Percentiles rank a stretch among this genome's conserved stretches.
Evolutionary conservation across 2,888 invertebrate species (phyloP).

Genomic region (Drosophila ustulata): DNA sequence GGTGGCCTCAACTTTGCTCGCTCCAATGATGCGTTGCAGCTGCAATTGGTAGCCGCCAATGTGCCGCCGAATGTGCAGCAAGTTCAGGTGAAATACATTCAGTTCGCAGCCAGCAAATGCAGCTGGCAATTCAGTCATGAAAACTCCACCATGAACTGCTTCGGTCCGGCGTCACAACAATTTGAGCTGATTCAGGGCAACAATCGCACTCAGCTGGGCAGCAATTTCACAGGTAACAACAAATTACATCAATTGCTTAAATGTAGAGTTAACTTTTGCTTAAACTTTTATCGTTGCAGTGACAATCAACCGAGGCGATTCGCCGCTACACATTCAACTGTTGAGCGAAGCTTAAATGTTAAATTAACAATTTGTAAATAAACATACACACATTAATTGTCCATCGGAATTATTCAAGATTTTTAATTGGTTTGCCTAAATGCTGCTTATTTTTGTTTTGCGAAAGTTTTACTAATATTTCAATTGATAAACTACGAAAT

Average conservation of each 20-base stretch:
- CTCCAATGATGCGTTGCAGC: constrained; percentile 19
- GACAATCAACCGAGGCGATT: constrained; percentile 31
- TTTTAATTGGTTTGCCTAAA: constrained; percentile 21
- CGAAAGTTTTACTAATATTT: constrained; percentile 1
- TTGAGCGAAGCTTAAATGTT: constrained; percentile 2
- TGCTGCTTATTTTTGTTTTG: constrained; percentile 1
- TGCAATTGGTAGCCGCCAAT: constrained; percentile 20
- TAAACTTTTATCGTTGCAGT: constrained; percentile 32
- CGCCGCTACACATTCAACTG: constrained; percentile 35
- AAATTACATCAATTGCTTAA: neutral
- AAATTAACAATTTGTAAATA: constrained; percentile 3
- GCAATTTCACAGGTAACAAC: constrained; percentile 47
- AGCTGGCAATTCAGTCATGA: constrained; percentile 28
- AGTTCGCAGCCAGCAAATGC: constrained; percentile 48
- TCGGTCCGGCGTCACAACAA: neutral
- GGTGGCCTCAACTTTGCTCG: constrained; percentile 86
- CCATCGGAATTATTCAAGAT: constrained; percentile 9
- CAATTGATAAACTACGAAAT: constrained; percentile 9
- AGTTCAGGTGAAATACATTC: constrained; percentile 46
- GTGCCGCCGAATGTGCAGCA: constrained; percentile 53
- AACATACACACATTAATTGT: neutral
- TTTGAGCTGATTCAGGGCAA: constrained; percentile 47
- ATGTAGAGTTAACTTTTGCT: neutral
- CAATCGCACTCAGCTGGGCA: constrained; percentile 21
- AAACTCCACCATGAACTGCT: constrained; percentile 37